A percentile compares a stretch with the other conserved stretches of the same genome.
phyloP scores from a whole-genome alignment of 2,888 invertebrate species.

The Polymixis flavicincta region DNA sequence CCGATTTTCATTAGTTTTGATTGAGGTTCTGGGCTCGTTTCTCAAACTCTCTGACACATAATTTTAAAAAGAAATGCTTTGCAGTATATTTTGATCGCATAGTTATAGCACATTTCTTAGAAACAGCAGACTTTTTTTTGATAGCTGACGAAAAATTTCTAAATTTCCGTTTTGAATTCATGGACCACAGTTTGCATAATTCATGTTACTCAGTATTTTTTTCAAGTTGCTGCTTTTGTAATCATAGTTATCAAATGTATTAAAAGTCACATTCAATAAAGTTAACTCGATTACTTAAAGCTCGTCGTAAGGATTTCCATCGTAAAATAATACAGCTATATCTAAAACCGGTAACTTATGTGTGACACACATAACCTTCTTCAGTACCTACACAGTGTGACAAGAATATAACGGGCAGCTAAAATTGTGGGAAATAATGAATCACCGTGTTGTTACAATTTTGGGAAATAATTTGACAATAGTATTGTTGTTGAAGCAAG shows the following conservation, averaged over 20 bases:
- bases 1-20: neutral
- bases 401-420: slow-evolving; percentile 60
- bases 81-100: no score
- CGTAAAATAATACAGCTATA: slow-evolving; percentile 50
- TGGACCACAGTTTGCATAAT: no score
- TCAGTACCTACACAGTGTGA: slow-evolving; percentile 38
- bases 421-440: slow-evolving; percentile 62
- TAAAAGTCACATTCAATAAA: neutral
- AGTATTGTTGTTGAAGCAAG: slow-evolving; percentile 10
- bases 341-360: slow-evolving; percentile 40
- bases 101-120: no score
- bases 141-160: no score
- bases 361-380: slow-evolving; percentile 52
- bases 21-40: no score
- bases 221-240: neutral
- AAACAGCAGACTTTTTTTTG: no score
- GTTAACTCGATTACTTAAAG: neutral
- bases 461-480: slow-evolving; percentile 26
- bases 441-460: slow-evolving; percentile 36
- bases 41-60: no score
- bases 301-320: slow-evolving; percentile 19
- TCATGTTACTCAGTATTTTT: no score
- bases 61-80: no score
- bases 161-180: no score
- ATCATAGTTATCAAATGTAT: neutral